These are phyloP conservation scores for Cosmorhoe ocellata DNA, from an alignment of 2,888 invertebrate genomes.

Conservation along the genomic window DNA sequence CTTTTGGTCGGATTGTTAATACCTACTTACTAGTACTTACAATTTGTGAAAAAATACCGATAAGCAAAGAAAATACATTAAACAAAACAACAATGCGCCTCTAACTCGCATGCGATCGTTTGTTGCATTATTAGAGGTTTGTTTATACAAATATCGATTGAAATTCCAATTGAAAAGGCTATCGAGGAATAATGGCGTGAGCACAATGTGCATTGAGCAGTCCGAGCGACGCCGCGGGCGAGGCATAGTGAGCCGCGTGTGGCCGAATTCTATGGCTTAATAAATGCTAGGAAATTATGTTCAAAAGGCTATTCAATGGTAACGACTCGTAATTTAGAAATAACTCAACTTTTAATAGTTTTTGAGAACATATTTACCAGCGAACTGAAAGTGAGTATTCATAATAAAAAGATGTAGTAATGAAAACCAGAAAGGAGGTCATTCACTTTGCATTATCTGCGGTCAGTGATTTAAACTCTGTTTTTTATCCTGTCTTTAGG, in stretches of 20 bases:
- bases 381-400: no score
- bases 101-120: conserved; percentile 11
- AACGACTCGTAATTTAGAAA: conserved; percentile 7
- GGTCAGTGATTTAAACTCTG: no score
- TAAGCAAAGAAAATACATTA: neutral
- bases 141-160: conserved; percentile 30
- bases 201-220: conserved; percentile 65
- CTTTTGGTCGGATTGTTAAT: no score
- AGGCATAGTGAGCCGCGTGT: conserved; percentile 52
- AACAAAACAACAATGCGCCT: conserved; percentile 7
- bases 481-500: no score
- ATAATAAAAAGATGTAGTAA: no score
- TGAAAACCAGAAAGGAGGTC: no score
- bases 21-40: no score
- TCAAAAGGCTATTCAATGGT: conserved; percentile 18
- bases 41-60: neutral
- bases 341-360: neutral
- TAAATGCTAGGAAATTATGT: conserved; percentile 13
- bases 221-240: conserved; percentile 55
- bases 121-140: conserved; percentile 25
- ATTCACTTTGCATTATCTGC: no score
- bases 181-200: conserved; percentile 54
- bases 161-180: conserved; percentile 58
- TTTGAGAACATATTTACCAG: no score
- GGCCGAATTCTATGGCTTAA: conserved; percentile 43